A percentile compares a stretch with the other conserved stretches of the same genome.
These are phyloP conservation scores for Hyposoter dolosus DNA, from an alignment of 2,888 invertebrate genomes.

Conservation along the genomic window DNA sequence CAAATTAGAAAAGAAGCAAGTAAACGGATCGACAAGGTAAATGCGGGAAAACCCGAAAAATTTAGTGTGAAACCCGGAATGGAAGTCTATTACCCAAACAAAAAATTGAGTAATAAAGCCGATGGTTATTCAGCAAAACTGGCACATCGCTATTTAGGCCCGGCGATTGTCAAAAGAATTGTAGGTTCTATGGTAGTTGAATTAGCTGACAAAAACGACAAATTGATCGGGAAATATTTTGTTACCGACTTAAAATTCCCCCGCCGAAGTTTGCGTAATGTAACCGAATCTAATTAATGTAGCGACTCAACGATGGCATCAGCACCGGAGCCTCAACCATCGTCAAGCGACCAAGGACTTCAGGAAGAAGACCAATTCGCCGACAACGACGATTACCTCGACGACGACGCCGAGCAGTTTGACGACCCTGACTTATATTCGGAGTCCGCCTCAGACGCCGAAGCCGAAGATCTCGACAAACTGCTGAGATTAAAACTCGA, in stretches of 20 bases:
- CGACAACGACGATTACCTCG: not conserved
- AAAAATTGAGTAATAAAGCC: conserved; percentile 16
- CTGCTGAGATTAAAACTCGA: no score
- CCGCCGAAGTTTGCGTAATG: not conserved
- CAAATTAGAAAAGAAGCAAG: conserved; percentile 3
- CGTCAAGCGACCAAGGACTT: not conserved
- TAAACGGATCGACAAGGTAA: conserved; percentile 10
- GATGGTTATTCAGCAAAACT: conserved; percentile 44
- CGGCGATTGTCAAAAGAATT: conserved; percentile 34
- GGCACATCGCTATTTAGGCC: conserved; percentile 39
- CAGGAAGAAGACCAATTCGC: not conserved
- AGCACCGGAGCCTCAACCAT: not conserved
- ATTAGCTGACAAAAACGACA: not conserved
- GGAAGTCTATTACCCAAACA: conserved; percentile 33
- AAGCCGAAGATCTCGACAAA: no score
- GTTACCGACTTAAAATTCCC: not conserved
- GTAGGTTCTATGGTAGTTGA: conserved; percentile 60
- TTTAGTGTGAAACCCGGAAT: not conserved
- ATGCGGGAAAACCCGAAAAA: not conserved
- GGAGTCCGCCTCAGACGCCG: not conserved
- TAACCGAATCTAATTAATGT: not conserved
- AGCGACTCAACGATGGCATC: not conserved
- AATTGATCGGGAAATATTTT: no score
- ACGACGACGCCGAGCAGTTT: not conserved
- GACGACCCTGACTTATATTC: not conserved